phyloP scores from a whole-genome alignment of 2,888 invertebrate genomes.

The Autographa pulchrina region DNA sequence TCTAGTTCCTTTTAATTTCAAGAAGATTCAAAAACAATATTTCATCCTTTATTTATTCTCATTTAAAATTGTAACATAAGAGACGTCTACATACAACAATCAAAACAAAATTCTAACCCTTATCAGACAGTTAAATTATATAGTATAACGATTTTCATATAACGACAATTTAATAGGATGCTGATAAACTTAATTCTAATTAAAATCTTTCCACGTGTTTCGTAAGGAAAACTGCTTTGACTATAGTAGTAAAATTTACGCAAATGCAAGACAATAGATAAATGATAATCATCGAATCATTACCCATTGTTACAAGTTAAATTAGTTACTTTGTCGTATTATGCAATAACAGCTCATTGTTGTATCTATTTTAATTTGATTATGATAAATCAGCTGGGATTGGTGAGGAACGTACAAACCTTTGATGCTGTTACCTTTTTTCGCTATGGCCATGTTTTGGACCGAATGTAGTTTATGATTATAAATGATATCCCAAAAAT shows the following conservation, averaged over 20 bases:
- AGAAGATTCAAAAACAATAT: no score
- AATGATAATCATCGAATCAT: neutral
- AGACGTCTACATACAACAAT: neutral
- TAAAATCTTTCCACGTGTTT: slow-evolving; percentile 1
- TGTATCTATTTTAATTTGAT: neutral
- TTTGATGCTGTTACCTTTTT: no score
- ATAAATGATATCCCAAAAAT: no score
- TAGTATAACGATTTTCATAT: neutral
- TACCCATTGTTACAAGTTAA: neutral
- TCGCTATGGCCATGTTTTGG: no score
- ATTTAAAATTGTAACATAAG: neutral
- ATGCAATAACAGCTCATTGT: neutral
- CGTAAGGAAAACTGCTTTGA: neutral
- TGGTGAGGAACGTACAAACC: no score
- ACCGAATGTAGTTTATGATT: no score
- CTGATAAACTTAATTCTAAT: neutral
- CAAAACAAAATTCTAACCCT: neutral
- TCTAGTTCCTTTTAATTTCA: no score
- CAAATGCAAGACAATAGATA: neutral
- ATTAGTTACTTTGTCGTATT: neutral
- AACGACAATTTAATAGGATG: neutral
- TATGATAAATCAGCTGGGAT: neutral
- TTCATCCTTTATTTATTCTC: neutral
- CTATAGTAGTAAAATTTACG: neutral
- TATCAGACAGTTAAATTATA: neutral